Evolutionary conservation across 2,888 invertebrate species (phyloP), one percentile per base, ranked within the genome.

Genomic region (Leptopilina drosophilae): DNA sequence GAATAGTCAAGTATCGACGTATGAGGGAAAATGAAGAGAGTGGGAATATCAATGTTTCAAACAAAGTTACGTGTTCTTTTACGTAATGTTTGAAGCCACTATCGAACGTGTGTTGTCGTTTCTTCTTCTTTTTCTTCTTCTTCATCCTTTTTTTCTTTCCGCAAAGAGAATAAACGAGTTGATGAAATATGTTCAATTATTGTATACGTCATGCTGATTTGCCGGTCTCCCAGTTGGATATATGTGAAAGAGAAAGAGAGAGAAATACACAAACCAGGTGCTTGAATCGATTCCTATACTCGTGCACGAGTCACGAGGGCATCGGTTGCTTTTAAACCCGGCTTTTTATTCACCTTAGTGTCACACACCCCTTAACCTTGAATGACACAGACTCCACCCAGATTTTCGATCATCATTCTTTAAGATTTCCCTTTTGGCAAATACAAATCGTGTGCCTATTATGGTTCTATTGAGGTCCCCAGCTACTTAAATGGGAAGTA

Each of bases 291-390:
- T 81, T 79, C 78, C 78, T 49, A 49, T 49, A 49, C 65, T 69
- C 64, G 26, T 46, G 9, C 26, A 65, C 42, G 59, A 77, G 79
- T 81, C 79, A 79, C 81, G 81, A 81, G 79, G 78, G 76, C 76
- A 81, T 76, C 49, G 73, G 33, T 73, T 42, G 42, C 7, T 42
- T 49, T 73, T n/a, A n/a, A 56, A 40, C 33, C 73, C 56, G 73
- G 73, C 56, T n/a, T 73, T 20, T 73, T 53, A 56, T 73, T 53
- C 33, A 33, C 33, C 33, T 77, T 81, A 76, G 79, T 79, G 79
- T 79, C 81, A 77, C 78, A 49, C 77, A 78, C 77, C 81, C 77
- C 76, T 81, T 81, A 69, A 81, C 81, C 81, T 81, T 81, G 81
- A 79, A 42, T 77, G 64, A 40, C 5, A 59, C 5, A 59, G 64